Percentiles rank a stretch among this genome's conserved stretches.
phyloP scores from a whole-genome alignment of 2,113 vertebrate species.

The Taurulus bubalis region DNA sequence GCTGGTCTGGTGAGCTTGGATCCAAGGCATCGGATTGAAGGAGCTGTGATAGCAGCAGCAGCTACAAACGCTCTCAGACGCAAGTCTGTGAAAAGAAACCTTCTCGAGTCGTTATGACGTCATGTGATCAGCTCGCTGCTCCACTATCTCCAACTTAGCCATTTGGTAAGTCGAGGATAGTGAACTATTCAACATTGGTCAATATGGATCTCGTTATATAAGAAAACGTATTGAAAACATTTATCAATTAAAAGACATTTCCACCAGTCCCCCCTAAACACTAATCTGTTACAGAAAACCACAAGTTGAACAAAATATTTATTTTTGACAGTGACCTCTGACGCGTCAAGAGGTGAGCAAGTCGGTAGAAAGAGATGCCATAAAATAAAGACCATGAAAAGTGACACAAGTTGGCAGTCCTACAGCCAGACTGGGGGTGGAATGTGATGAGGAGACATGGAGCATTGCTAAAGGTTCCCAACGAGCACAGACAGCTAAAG shows the following conservation, averaged over 20 bases:
- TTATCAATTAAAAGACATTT: background rate
- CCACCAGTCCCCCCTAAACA: background rate
- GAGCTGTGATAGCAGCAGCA: too few species aligned
- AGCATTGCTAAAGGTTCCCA: conserved; percentile 37
- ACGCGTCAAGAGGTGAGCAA: conserved; percentile 34
- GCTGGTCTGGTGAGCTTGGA: too few species aligned
- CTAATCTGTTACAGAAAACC: conserved; percentile 19
- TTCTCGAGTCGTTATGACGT: background rate
- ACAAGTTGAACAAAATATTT: conserved; percentile 74
- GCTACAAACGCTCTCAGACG: too few species aligned
- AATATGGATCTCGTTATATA: background rate
- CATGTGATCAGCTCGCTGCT: background rate
- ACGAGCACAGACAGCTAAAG: background rate
- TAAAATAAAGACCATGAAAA: conserved; percentile 30
- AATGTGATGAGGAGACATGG: conserved; percentile 64
- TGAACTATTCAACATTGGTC: background rate
- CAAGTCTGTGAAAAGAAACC: too few species aligned
- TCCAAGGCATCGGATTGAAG: too few species aligned
- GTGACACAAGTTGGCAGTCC: conserved; percentile 35
- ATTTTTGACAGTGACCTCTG: conserved; percentile 68
- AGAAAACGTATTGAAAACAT: background rate
- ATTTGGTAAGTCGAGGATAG: background rate
- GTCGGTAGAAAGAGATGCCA: conserved; percentile 56
- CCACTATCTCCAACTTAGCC: background rate
- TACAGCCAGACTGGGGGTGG: conserved; percentile 29